Base-by-base conservation (phyloP, 1,140 invertebrate genomes). In the Acyrthosiphon pisum region DNA sequence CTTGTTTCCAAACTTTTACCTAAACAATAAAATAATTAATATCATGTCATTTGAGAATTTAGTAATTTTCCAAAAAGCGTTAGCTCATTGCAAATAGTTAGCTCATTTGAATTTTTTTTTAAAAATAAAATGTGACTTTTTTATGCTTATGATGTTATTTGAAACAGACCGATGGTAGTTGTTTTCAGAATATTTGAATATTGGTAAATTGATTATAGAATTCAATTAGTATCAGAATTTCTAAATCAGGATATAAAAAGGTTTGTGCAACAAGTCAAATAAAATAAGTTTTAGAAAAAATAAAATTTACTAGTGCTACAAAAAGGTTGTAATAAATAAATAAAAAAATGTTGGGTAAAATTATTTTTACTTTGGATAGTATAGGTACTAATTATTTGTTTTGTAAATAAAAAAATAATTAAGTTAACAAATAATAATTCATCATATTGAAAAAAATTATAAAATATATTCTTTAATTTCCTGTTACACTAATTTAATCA, bases 21-120 rank as follows among this genome's bases (percentile, higher is more conserved):
- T 90, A 46, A 90, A 90, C 20, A 68, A 60, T 1, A 90, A 90
- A 35, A 89, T 53, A 50, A 53, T 89, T 37, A 9, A 89, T 60
- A 90, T 90, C 26, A 37, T 1, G 3, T 14, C 26, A 46, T 30
- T 30, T 86, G 14, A 26, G 18, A 35, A 35, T 81, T n/a, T 81
- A 81, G 3, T 44, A 4, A 44, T 41, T 84, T 84, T 44, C 3
- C 60, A n/a, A 76, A 18, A 84, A 84, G 22, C 7, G 1, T 26
- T 8, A 22, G 20, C 44, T 84, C 6, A 23, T 84, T 9, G 2
- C 11, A 68, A 60, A n/a, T 0, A 68, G 23, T 30, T 26, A 60
- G 26, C 23, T 11, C 30, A 68, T 68, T n/a, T 7, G 4, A n/a
- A 14, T n/a, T n/a, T 68, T 14, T n/a, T n/a, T n/a, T 68, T n/a